Evolutionary conservation across 2,113 vertebrate genomes (phyloP), one percentile per base, ranked within the genome.

Genomic region (Empidonax alnorum): DNA sequence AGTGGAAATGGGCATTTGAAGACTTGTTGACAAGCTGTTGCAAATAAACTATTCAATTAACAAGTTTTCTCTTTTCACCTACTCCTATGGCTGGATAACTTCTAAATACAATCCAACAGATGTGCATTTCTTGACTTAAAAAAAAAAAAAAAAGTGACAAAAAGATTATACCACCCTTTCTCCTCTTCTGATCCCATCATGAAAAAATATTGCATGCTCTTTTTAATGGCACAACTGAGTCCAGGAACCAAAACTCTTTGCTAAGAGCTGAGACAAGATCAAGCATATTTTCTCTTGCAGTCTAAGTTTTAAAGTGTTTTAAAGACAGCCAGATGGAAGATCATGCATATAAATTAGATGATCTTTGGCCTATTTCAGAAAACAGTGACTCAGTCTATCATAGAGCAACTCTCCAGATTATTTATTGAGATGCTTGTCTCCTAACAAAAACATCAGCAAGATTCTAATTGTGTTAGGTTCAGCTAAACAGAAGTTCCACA

Each of bases 261-360:
- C 28, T 81, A 61, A 68, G 42, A 90, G 75, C 31, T 2, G 41
- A 94, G 80, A 92, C 56, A 90, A 49, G 20, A 91, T 72, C 35
- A 52, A 31, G 30, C 10, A 31, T 63, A 81, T 77, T 94, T 92
- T 92, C 47, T 47, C 49, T n/a, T n/a, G 39, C 22, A 88, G 28
- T 50, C 25, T 37, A 66, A 42, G n/a, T 71, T 93, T 74, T 92
- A 74, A 90, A 92, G 13, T 14, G 28, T 52, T 93, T 93, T 71
- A 52, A 91, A 94, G 65, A 75, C 82, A 92, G 30, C 22, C 52
- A 87, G 56, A 75, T 84, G 53, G 77, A 89, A 72, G 55, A 80
- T 80, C 37, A 73, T n/a, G 58, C 66, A 96, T 75, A 95, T 66
- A 94, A 95, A 95, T 94, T 84, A 87, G 56, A 55, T 93, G 86